Conservation (phyloP, 2,113 vertebrate species). For the Corydoras maculifer region DNA sequence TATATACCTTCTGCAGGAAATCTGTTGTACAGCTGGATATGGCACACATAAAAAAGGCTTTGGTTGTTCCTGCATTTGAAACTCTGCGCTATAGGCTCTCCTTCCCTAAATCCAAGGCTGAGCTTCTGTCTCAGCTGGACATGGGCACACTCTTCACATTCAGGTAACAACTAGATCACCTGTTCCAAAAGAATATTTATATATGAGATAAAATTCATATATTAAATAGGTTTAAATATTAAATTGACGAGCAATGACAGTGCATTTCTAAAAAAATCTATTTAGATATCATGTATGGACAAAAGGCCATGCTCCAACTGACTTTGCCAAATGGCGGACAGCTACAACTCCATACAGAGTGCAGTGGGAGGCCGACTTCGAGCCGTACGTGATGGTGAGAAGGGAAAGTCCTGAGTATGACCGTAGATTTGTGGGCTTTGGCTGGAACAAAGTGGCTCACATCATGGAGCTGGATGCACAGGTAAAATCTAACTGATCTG, state of each 20-base stretch:
- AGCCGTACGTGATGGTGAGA: conserved; percentile 94
- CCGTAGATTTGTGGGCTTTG: conserved; percentile 94
- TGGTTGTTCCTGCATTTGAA: conserved; percentile 95
- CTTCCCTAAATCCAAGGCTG: conserved; percentile 97
- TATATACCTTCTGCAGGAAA: conserved; percentile 68
- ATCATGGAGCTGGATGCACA: conserved; percentile 98
- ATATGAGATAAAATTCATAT: too few species aligned
- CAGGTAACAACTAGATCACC: conserved; percentile 65
- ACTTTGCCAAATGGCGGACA: conserved; percentile 97
- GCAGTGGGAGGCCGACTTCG: conserved; percentile 96
- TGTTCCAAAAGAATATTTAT: background rate
- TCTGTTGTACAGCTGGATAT: conserved; percentile 90
- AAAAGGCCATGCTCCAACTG: conserved; percentile 92
- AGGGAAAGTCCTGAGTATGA: conserved; percentile 91
- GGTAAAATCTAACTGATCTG: conserved; percentile 58
- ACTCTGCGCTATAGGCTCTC: conserved; percentile 92
- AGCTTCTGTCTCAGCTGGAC: conserved; percentile 96
- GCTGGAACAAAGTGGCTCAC: conserved; percentile 99
- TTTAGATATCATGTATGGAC: conserved; percentile 95
- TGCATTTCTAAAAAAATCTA: background rate
- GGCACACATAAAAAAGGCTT: conserved; percentile 86
- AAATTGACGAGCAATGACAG: background rate
- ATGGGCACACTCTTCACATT: conserved; percentile 98
- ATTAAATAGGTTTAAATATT: background rate
- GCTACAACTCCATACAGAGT: conserved; percentile 93